phyloP scores from a whole-genome alignment of 2,888 invertebrate species.

The Colostygia pectinataria region DNA sequence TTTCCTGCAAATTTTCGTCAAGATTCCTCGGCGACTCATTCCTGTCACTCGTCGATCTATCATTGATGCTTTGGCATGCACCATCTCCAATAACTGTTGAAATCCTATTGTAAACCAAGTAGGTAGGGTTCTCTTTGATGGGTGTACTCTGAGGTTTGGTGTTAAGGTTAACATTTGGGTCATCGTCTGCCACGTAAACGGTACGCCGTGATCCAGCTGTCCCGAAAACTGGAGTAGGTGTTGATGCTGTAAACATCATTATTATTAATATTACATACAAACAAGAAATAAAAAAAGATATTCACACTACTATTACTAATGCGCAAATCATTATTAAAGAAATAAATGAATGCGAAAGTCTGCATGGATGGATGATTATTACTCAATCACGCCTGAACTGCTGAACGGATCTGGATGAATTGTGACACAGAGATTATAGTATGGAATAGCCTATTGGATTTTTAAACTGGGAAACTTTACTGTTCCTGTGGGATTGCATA shows the following conservation, averaged over 20 bases:
- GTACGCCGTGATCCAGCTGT: constrained; percentile 92
- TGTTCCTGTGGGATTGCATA: no score
- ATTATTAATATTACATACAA: no score
- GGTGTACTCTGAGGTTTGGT: constrained; percentile 73
- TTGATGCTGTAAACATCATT: constrained; percentile 52
- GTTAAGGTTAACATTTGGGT: constrained; percentile 75
- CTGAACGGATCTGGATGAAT: no score
- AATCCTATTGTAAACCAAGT: constrained; percentile 89
- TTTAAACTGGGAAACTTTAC: no score
- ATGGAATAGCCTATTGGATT: no score
- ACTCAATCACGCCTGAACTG: no score
- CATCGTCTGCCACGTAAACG: constrained; percentile 90
- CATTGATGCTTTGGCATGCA: constrained; percentile 64
- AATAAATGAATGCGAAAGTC: no score
- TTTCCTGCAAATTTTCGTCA: constrained; percentile 61
- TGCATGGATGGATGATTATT: no score
- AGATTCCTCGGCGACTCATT: constrained; percentile 54
- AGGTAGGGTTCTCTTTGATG: constrained; percentile 82
- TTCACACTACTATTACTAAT: no score
- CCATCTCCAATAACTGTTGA: constrained; percentile 87
- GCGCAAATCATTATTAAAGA: no score
- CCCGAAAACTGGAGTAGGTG: constrained; percentile 84
- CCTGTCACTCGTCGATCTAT: constrained; percentile 52
- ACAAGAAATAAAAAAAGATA: no score
- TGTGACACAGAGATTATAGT: no score